Conservation (phyloP, 2,888 invertebrate species). For the Sinotaia quadrata region DNA sequence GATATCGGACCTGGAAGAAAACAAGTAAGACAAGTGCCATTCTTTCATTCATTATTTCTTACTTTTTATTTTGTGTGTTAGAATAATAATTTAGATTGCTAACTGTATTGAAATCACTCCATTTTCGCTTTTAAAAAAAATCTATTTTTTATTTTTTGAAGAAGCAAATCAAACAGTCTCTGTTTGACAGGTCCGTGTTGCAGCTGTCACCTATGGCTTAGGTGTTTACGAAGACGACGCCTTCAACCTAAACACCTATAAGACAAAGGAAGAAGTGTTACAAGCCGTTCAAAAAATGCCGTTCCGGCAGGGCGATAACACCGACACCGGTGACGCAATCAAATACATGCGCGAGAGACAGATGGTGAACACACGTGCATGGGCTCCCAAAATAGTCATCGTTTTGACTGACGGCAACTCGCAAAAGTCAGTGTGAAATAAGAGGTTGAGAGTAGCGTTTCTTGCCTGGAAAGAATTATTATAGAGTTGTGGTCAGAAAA, state of each 20-base stretch:
- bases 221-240: constrained; percentile 18
- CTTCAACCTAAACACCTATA: constrained; percentile 21
- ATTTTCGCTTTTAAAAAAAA: too few relatives aligned
- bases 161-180: too few relatives aligned
- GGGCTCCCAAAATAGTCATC: not conserved
- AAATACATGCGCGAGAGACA: constrained; percentile 12
- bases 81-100: too few relatives aligned
- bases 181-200: constrained; percentile 28
- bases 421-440: not conserved
- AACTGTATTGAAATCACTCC: too few relatives aligned
- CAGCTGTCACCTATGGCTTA: constrained; percentile 23
- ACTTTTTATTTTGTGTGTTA: too few relatives aligned
- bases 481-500: too few relatives aligned
- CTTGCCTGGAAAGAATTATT: too few relatives aligned
- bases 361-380: not conserved
- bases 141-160: too few relatives aligned
- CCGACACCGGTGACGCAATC: constrained; percentile 28
- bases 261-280: constrained; percentile 8
- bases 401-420: not conserved
- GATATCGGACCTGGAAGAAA: constrained; percentile 21
- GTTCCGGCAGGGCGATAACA: constrained; percentile 1
- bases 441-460: too few relatives aligned
- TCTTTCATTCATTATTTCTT: too few relatives aligned
- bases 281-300: constrained; percentile 11
- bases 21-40: constrained; percentile 8